Base-by-base conservation (phyloP, 2,113 vertebrate species). In the Sylvia atricapilla region DNA sequence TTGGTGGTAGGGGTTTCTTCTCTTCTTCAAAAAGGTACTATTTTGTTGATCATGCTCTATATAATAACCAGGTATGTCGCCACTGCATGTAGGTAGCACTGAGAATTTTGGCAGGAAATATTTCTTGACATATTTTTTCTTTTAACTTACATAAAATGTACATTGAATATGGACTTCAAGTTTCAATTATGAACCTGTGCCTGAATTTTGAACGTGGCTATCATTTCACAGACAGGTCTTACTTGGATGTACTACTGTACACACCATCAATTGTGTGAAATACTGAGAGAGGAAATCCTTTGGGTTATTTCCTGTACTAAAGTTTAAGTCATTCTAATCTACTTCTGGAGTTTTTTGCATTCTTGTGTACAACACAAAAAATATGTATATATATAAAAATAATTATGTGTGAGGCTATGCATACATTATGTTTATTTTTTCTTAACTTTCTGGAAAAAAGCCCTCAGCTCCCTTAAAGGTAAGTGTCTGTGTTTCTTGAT, bases 21-120 rank as follows among this genome's bases (percentile, higher is more conserved):
- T 35, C 4, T 13, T 30, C 39, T 69, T 62, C 66, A 15, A 20
- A 24, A 69, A 46, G 35, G 9, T 2, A 25, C 0, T 41, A 0
- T 55, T 17, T 39, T 47, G 14, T 56, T 66, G 13, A 17, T 69
- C 15, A 8, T 56, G 6, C 17, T 46, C 1, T 16, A 0, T 28
- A 5, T 60, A 50, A 19, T 37, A 31, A 27, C 21, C 8, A 11
- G 15, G 9, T 50, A 2, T 20, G 9, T 52, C 66, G 18, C 27
- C 8, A 10, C 5, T 49, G 11, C 11, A 23, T 0, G 47, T 49
- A 24, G 23, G 0, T 7, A 68, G 5, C 21, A 56, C 13, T 56
- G 49, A 78, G 15, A 30, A 35, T 67, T 80, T 75, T 49, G 52
- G 33, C 39, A 80, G 39, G 47, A 49, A 25, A 41, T 8, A 60